A percentile compares a stretch with the other conserved stretches of the same genome.
phyloP scores from a whole-genome alignment of 2,113 vertebrate genomes.

The Prunella himalayana region DNA sequence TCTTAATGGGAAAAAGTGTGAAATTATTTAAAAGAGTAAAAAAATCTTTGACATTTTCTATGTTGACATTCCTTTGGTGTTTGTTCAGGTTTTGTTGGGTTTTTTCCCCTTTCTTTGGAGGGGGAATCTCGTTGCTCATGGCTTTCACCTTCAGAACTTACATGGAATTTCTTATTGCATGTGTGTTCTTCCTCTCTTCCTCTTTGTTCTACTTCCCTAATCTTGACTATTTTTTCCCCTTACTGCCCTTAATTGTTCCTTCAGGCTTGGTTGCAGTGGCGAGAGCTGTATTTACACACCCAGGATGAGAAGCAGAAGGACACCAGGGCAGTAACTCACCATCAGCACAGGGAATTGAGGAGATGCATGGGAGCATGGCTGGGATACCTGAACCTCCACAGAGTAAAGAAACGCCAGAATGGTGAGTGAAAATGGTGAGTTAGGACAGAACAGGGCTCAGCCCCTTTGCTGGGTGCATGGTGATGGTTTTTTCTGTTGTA shows the following conservation, averaged over 20 bases:
- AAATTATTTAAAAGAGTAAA: not conserved
- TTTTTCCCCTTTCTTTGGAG: rapidly evolving
- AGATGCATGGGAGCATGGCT: constrained; percentile 73
- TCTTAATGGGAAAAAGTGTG: not conserved
- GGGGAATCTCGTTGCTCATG: not conserved
- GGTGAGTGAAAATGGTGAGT: constrained; percentile 56
- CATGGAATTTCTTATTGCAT: not conserved
- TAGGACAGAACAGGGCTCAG: not conserved
- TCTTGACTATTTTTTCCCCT: not conserved
- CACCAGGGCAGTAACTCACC: constrained; percentile 64
- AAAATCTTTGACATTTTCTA: not conserved
- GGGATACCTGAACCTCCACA: constrained; percentile 55
- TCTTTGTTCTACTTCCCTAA: not conserved
- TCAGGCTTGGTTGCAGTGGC: constrained; percentile 85
- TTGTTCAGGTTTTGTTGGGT: not conserved
- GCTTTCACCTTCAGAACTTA: not conserved
- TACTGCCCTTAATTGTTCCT: not conserved
- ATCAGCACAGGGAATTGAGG: constrained; percentile 40
- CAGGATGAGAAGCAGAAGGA: constrained; percentile 62
- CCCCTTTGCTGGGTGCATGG: not conserved
- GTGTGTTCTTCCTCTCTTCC: not conserved
- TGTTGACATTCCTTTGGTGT: not conserved
- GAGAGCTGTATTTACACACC: constrained; percentile 36
- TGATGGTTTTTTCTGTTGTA: rapidly evolving
- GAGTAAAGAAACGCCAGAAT: constrained; percentile 64